These are phyloP conservation scores for Parnassius smintheus DNA, from an alignment of 2,888 invertebrate genomes.

Conservation along the genomic window DNA sequence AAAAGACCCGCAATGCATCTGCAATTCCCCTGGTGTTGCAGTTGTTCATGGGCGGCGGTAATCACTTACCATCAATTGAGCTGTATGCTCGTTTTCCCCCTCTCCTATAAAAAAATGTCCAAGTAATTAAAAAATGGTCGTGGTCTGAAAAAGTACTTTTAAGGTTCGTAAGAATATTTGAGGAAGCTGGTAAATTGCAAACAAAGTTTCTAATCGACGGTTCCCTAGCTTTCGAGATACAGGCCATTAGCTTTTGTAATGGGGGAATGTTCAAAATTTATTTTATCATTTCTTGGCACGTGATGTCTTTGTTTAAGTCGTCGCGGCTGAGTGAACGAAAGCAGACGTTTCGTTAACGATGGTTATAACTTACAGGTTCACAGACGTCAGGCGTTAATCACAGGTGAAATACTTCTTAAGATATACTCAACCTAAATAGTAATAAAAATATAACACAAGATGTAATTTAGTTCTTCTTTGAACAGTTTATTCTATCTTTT, in stretches of 20 bases:
- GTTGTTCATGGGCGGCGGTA: too few relatives aligned
- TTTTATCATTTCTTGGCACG: conserved; percentile 79
- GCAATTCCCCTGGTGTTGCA: too few relatives aligned
- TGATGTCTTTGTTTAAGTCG: conserved; percentile 70
- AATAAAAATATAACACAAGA: not conserved
- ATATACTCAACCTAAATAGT: not conserved
- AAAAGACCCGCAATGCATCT: too few relatives aligned
- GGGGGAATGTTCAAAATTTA: conserved; percentile 76
- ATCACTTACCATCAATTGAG: too few relatives aligned
- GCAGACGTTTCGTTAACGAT: conserved; percentile 29
- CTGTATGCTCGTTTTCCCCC: too few relatives aligned
- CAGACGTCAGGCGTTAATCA: conserved; percentile 6
- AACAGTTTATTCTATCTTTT: too few relatives aligned
- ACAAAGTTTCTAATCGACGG: conserved; percentile 81
- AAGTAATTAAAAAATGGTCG: conserved; percentile 22
- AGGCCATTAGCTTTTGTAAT: conserved; percentile 78
- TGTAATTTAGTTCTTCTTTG: too few relatives aligned
- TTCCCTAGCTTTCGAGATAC: conserved; percentile 75
- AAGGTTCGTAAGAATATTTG: conserved; percentile 48
- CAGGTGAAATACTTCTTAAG: conserved; percentile 10
- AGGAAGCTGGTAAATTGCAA: conserved; percentile 72
- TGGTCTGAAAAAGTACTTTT: conserved; percentile 43
- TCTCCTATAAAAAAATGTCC: too few relatives aligned
- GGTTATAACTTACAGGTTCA: conserved; percentile 27
- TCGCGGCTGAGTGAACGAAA: conserved; percentile 37